phyloP scores from a whole-genome alignment of 37 sponge, comb jelly and placozoan genomes.

The Crambe crambe region DNA sequence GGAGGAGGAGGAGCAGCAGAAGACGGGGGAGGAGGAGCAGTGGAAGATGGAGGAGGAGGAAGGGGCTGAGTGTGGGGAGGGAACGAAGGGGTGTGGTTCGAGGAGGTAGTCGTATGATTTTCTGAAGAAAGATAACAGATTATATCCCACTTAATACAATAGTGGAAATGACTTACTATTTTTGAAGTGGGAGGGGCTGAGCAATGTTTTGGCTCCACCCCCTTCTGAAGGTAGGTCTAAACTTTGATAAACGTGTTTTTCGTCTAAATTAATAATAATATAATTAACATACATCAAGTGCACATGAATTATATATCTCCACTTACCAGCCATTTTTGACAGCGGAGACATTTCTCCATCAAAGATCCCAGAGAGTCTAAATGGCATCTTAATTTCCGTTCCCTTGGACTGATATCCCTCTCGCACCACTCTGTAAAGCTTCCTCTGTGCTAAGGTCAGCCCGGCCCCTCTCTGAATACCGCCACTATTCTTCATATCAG shows the following conservation, averaged over 20 bases:
- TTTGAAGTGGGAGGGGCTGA: not conserved
- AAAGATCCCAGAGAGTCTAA: conserved; percentile 7
- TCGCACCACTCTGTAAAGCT: not conserved
- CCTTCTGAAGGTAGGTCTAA: not conserved
- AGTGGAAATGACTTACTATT: too few relatives aligned
- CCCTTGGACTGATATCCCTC: conserved; percentile 1
- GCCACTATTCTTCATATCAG: not conserved
- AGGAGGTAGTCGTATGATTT: too few relatives aligned
- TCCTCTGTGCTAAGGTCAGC: conserved; percentile 5
- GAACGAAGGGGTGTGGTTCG: too few relatives aligned
- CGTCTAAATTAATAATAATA: not conserved
- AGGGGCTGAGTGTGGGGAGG: not conserved
- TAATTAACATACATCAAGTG: not conserved
- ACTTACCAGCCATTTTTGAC: not conserved
- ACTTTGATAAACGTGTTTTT: not conserved
- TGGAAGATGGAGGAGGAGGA: not conserved
- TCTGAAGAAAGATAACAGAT: too few relatives aligned
- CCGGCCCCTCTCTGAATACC: not conserved
- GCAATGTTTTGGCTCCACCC: not conserved
- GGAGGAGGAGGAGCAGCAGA: too few relatives aligned
- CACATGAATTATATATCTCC: not conserved
- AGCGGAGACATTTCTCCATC: not conserved
- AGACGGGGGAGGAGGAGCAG: too few relatives aligned
- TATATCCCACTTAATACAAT: too few relatives aligned
- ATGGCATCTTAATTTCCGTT: conserved; percentile 7